Conservation (phyloP, 2,888 invertebrate species). For the Timandra comae region DNA sequence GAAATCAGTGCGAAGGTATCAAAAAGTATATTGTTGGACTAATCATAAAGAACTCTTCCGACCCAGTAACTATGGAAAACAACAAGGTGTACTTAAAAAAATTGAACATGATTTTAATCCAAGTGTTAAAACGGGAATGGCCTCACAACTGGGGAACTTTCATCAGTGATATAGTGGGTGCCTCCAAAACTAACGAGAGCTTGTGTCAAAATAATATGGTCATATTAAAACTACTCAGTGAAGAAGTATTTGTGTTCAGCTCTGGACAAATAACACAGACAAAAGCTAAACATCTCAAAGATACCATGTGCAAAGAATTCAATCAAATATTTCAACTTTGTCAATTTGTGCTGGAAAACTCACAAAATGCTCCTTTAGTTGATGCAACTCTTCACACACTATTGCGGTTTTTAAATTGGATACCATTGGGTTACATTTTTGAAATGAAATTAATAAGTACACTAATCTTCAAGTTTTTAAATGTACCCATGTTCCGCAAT, state of each 20-base stretch:
- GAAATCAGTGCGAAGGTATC: conserved; percentile 99
- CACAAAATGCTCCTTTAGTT: conserved; percentile 97
- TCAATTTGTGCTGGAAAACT: conserved; percentile 98
- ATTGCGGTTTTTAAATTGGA: conserved; percentile 98
- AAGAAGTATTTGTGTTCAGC: conserved; percentile 99
- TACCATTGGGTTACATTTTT: conserved; percentile 99
- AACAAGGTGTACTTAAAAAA: conserved; percentile 98
- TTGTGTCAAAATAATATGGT: conserved; percentile 99
- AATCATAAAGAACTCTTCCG: conserved; percentile 98
- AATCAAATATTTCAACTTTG: conserved; percentile 98
- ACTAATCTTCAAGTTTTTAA: conserved; percentile 96
- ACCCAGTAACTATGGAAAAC: conserved; percentile 89
- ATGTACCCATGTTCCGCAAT: conserved; percentile 98
- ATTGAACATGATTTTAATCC: conserved; percentile 98
- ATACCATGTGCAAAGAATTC: conserved; percentile 99
- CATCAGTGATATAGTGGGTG: conserved; percentile 99
- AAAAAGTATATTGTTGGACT: conserved; percentile 99
- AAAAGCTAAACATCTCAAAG: conserved; percentile 99
- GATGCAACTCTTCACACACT: conserved; percentile 97
- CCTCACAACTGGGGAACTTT: conserved; percentile 99
- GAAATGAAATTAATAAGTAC: conserved; percentile 98
- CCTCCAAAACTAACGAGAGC: conserved; percentile 98
- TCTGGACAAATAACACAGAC: conserved; percentile 98
- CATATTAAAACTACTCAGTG: conserved; percentile 96
- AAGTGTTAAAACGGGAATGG: conserved; percentile 99